A percentile compares a stretch with the other conserved stretches of the same genome.
Evolutionary conservation across 2,797 vertebrate genomes (phyloP).

Genomic region (Acanthiza pusilla): DNA sequence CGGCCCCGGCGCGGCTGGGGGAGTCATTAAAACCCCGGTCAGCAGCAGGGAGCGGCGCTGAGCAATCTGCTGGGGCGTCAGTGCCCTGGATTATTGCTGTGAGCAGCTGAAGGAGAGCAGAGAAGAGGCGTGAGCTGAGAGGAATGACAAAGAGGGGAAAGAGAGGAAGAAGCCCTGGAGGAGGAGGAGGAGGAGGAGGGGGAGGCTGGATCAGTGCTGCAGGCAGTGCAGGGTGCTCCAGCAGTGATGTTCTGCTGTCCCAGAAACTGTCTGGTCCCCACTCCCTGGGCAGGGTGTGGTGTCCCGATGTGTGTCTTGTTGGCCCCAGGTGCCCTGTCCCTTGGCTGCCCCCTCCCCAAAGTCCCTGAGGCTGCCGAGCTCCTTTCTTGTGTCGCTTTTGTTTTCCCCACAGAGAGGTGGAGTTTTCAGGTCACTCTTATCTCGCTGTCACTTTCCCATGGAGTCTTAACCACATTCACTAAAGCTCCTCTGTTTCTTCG

Average conservation of each 20-base stretch:
- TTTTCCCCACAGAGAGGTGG: neutral
- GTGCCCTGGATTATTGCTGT: conserved; percentile 48
- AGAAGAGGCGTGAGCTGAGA: conserved; percentile 35
- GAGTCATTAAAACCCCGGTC: conserved; percentile 1
- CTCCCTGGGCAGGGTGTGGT: neutral
- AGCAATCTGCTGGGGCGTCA: conserved; percentile 22
- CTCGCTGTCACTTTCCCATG: neutral
- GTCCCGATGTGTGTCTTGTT: accelerated
- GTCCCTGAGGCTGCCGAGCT: neutral
- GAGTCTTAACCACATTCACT: neutral
- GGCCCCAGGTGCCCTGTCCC: neutral
- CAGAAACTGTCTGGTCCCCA: neutral
- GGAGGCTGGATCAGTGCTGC: neutral
- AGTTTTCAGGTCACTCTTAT: neutral
- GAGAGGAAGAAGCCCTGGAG: neutral
- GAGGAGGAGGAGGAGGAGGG: neutral
- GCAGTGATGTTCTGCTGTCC: neutral
- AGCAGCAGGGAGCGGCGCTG: neutral
- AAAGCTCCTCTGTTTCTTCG: neutral
- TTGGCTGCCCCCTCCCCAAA: neutral
- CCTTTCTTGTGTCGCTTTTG: neutral
- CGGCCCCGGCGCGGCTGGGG: neutral
- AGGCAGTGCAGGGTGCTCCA: neutral
- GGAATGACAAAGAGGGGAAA: conserved; percentile 44
- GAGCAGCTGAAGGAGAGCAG: conserved; percentile 13